These are phyloP conservation scores for Mechanitis messenoides DNA, from an alignment of 2,888 invertebrate species.

Conservation along the genomic window DNA sequence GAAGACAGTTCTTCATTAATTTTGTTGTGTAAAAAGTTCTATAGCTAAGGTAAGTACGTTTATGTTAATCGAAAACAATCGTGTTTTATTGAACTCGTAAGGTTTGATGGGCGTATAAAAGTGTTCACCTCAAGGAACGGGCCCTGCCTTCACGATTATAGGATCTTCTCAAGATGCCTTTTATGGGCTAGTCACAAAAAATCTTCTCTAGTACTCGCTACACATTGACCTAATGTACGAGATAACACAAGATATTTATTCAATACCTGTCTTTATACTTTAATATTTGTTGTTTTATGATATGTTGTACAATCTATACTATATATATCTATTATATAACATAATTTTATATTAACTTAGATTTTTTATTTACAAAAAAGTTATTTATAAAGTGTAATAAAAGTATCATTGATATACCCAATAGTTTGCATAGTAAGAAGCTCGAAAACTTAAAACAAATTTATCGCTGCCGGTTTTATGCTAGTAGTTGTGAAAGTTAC, in stretches of 20 bases:
- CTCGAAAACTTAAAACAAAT: constrained; percentile 47
- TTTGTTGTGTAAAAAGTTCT: constrained; percentile 9
- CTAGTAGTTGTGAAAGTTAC: constrained; percentile 51
- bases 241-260: constrained; percentile 25
- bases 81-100: constrained; percentile 74
- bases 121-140: constrained; percentile 68
- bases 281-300: no score
- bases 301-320: no score
- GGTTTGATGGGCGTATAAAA: constrained; percentile 71
- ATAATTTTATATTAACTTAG: no score
- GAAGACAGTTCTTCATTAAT: constrained; percentile 12
- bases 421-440: constrained; percentile 21
- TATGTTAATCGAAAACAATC: constrained; percentile 74
- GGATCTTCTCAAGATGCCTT: constrained; percentile 65
- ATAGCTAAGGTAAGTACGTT: constrained; percentile 32
- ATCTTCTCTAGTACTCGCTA: constrained; percentile 47
- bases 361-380: neutral
- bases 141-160: constrained; percentile 63
- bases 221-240: constrained; percentile 30
- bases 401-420: constrained; percentile 5
- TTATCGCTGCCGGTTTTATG: constrained; percentile 44
- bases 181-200: constrained; percentile 60
- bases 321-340: no score
- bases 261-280: no score
- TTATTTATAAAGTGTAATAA: neutral